Base-by-base conservation (phyloP, 2,888 invertebrate genomes). In the Drosophila cognata region DNA sequence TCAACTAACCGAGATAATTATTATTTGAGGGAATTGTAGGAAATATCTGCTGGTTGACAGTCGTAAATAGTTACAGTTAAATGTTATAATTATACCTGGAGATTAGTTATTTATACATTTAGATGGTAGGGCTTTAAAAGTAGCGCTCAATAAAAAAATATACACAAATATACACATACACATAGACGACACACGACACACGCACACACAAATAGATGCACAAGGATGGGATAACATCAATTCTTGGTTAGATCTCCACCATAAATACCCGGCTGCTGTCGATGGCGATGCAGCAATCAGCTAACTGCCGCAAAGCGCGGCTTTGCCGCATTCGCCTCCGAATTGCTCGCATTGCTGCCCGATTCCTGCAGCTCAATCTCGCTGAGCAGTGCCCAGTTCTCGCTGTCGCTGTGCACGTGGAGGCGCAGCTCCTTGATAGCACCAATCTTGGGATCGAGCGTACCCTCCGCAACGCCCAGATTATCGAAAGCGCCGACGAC, bases 381-480 rank as follows among this genome's bases (percentile, higher is more conserved):
- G 91, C 97, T 98, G 52, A 99, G 94, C 82, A 98, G 96, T 10
- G 96, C 97, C 98, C 98, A 98, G 92, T 96, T 97, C 78, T 96
- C 96, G 92, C 97, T 97, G 88, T 97, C 96, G 71, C 95, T 95
- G 81, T 96, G 96, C 25, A 98, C 96, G 72, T 95, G 95, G n/a
- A 99, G 94, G 56, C 98, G 95, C 77, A 98, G 93, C 56, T 95
- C 94, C 59, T 94, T 93, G 46, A 98, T 94, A 73, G 95, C 95
- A 50, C 97, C 97, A 50, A 96, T 93, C 64, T 94, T 94, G 18
- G 94, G 94, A 84, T 95, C 95, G 29, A 96, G 93, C 28, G 92
- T 93, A 0, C 97, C 97, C 68, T 96, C 96, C 35, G 97, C 97
- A 68, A 98, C 93, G 6, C 98, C 98, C 67, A 97, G 95, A 68